Base-by-base conservation (phyloP, 2,888 invertebrate species). In the Protodeltote pygarga region DNA sequence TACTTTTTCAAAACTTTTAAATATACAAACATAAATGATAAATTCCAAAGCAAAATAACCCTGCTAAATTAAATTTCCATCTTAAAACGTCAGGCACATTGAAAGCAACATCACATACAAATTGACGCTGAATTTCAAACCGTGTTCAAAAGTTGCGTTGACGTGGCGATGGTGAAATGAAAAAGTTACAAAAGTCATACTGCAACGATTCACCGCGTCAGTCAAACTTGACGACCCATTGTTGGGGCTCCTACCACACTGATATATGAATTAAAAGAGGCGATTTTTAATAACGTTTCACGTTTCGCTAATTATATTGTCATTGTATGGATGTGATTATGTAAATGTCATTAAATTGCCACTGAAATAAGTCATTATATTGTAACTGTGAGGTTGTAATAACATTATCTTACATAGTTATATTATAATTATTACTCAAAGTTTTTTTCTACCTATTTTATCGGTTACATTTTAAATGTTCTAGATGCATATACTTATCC, bases 181-280 rank as follows among this genome's bases (percentile, higher is more conserved):
- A 72, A 69, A 63, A 55, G 61, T 65, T 53, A 53, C 57, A 67
- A 70, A 73, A 46, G 44, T 17, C 39, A 47, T 14, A 31, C 47
- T 37, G 46, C 51, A 41, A 54, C 60, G 64, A 53, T 39, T 48
- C 28, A 50, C 58, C 19, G 48, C 44, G 71, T 72, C 71, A 70
- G 73, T 53, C 42, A 60, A 61, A 66, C 28, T 32, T 64, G 54
- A 70, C 53, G 73, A 70, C 23, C 61, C 50, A 70, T 70, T 70
- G 70, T 70, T 60, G 47, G 37, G 29, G 48, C 20, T 49, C 4
- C 20, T 6, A 33, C 23, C 33, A 16, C 35, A 9, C 9, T 24
- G 31, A 41, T 13, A 24, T 21, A 41, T 8, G 13, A 53, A 50
- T 24, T 20, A 11, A 19, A 24, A 29, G 21, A 21, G 13, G 16